Conservation (phyloP, 2,113 vertebrate genomes). For the Tyrannus savana region DNA sequence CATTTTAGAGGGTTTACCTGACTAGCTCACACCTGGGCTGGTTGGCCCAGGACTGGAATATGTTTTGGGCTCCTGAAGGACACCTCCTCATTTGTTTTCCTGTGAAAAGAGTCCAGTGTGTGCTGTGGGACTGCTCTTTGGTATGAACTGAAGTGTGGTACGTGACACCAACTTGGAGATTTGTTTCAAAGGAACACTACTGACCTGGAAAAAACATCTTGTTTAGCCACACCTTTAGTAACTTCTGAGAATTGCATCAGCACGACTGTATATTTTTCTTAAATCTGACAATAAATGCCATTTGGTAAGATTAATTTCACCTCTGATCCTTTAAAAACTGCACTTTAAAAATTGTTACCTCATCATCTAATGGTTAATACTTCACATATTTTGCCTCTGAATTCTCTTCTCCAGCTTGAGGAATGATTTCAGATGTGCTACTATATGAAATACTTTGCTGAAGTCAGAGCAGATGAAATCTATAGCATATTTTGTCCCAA, state of each 20-base stretch:
- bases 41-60: background rate
- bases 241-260: background rate
- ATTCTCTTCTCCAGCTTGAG: background rate
- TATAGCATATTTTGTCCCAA: background rate
- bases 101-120: background rate
- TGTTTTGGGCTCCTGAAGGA: background rate
- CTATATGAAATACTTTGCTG: background rate
- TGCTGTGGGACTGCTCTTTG: background rate
- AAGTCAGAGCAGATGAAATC: background rate
- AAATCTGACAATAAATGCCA: background rate
- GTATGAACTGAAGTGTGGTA: background rate
- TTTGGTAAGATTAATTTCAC: background rate
- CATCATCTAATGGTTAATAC: background rate
- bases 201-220: background rate
- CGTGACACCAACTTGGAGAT: rapidly evolving
- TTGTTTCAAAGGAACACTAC: background rate
- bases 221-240: background rate
- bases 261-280: background rate
- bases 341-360: background rate
- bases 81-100: background rate
- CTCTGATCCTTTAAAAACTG: background rate
- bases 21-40: background rate
- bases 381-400: background rate
- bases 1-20: background rate
- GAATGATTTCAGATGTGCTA: background rate